Conservation (phyloP, 2,888 invertebrate genomes). For the Criorhina ranunculi region DNA sequence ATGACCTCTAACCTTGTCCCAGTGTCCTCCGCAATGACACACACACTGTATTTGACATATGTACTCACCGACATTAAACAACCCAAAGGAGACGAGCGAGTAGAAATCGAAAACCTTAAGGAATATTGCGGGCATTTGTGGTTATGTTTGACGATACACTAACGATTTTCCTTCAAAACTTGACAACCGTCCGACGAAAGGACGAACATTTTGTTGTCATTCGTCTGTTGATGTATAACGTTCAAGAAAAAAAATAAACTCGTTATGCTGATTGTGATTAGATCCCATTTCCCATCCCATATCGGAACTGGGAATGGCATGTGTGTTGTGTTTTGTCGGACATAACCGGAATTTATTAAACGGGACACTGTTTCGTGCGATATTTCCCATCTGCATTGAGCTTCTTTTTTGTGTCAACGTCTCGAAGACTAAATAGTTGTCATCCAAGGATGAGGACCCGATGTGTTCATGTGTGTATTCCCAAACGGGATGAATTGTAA, state of each 20-base stretch:
- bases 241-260: conserved; percentile 40
- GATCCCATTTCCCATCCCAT: conserved; percentile 56
- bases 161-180: conserved; percentile 46
- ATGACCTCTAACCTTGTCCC: conserved; percentile 68
- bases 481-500: conserved; percentile 56
- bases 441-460: conserved; percentile 43
- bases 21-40: conserved; percentile 67
- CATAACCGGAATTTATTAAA: conserved; percentile 70
- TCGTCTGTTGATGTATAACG: conserved; percentile 23
- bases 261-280: conserved; percentile 66
- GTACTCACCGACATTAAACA: conserved; percentile 75
- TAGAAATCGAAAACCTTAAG: not conserved
- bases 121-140: conserved; percentile 65
- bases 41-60: conserved; percentile 73
- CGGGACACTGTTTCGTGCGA: conserved; percentile 58
- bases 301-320: conserved; percentile 4
- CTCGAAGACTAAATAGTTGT: conserved; percentile 45
- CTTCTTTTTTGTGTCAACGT: conserved; percentile 54
- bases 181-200: conserved; percentile 46
- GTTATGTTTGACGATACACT: conserved; percentile 65
- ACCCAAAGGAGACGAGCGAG: conserved; percentile 21
- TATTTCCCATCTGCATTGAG: conserved; percentile 69
- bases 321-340: conserved; percentile 12
- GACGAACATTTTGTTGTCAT: conserved; percentile 2
- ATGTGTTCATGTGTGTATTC: conserved; percentile 11